Conservation (phyloP, 2,888 invertebrate genomes). For the Choristoneura rosaceana region DNA sequence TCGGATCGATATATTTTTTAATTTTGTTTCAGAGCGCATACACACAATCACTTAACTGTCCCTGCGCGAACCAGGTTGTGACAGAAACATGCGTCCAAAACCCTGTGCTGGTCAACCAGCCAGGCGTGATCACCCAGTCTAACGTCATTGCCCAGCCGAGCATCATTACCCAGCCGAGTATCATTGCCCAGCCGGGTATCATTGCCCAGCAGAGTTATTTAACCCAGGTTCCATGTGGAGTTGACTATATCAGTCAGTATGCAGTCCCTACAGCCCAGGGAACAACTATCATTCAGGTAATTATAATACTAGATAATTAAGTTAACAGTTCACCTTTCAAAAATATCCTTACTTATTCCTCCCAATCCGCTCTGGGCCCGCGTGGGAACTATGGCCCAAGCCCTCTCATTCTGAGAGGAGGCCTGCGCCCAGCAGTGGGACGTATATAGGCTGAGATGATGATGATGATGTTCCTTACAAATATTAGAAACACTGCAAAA, state of each 20-base stretch:
- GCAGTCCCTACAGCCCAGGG: neutral
- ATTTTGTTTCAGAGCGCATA: conserved; percentile 16
- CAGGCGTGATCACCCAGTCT: neutral
- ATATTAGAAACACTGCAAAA: no score
- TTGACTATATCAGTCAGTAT: conserved; percentile 1
- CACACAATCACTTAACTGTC: conserved; percentile 9
- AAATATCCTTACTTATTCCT: no score
- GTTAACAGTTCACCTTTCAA: no score
- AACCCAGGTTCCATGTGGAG: neutral
- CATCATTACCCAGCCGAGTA: neutral
- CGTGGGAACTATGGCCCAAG: no score
- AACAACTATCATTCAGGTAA: conserved; percentile 13
- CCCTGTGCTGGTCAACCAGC: conserved; percentile 4
- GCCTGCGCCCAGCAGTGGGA: no score
- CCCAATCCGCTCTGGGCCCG: no score
- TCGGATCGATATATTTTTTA: neutral
- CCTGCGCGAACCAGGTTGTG: conserved; percentile 9
- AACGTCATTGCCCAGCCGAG: neutral
- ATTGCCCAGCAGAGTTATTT: neutral
- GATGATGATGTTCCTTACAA: no score
- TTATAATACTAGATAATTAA: neutral
- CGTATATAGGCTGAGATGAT: no score
- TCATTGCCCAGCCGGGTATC: neutral
- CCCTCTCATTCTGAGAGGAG: no score
- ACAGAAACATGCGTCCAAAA: conserved; percentile 6